Percentiles rank a stretch among this genome's conserved stretches.
phyloP scores from a whole-genome alignment of 2,797 vertebrate species.

The Potorous gilbertii region DNA sequence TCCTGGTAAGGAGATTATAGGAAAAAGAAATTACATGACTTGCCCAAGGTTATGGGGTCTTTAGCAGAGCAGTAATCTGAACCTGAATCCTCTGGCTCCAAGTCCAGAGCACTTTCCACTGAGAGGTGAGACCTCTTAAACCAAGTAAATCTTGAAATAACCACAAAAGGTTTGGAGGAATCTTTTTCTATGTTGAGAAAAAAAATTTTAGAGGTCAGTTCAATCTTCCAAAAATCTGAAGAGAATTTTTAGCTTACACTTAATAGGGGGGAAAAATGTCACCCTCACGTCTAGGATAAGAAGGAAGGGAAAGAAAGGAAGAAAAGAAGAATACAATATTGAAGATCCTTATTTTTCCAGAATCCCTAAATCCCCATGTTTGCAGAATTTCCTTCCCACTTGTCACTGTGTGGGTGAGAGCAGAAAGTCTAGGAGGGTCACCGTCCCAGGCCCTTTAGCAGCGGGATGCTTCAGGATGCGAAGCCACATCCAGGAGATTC shows the following conservation, averaged over 20 bases:
- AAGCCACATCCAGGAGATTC: neutral
- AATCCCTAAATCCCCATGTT: neutral
- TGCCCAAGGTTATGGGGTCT: neutral
- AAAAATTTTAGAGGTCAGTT: neutral
- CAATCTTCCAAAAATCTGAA: neutral
- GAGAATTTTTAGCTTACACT: neutral
- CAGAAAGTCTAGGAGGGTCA: neutral
- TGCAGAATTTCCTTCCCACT: slow-evolving; percentile 7
- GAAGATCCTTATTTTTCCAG: neutral
- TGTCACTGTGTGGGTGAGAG: neutral
- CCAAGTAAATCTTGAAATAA: slow-evolving; percentile 27
- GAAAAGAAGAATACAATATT: neutral
- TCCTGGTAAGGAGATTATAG: neutral
- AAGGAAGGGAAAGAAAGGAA: neutral
- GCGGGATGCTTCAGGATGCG: neutral
- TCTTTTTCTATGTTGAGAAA: neutral
- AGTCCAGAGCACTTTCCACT: neutral
- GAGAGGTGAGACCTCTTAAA: neutral
- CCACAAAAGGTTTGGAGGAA: neutral
- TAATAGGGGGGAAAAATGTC: neutral
- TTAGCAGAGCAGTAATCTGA: neutral
- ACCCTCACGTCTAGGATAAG: neutral
- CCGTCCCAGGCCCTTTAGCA: neutral
- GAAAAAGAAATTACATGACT: neutral
- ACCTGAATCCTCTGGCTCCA: neutral